These are phyloP conservation scores for Ariolimax columbianus DNA, from an alignment of 2,888 invertebrate genomes.

Conservation along the genomic window DNA sequence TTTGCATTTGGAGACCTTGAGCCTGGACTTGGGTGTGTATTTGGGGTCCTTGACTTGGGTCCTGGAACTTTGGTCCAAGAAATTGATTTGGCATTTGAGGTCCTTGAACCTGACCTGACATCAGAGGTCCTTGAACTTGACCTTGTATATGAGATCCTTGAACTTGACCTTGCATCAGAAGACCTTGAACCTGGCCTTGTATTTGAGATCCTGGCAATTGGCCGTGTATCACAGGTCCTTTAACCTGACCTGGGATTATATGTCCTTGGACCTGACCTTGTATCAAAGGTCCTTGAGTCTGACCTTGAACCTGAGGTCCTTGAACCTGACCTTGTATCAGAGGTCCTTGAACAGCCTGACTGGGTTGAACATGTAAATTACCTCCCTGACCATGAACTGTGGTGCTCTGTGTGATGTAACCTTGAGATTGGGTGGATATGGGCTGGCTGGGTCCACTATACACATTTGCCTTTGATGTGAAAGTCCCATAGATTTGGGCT, in stretches of 20 bases:
- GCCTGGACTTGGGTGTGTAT: not conserved
- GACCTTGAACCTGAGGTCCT: constrained; percentile 15
- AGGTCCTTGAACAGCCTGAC: not conserved
- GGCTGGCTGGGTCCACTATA: constrained; percentile 5
- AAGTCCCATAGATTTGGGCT: constrained; percentile 28
- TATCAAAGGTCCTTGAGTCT: not conserved
- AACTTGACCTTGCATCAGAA: not conserved
- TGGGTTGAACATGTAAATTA: not conserved
- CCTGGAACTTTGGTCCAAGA: not conserved
- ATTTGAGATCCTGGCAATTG: constrained; percentile 31
- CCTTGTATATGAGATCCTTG: not conserved
- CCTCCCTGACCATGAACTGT: not conserved
- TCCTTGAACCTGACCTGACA: constrained; percentile 42
- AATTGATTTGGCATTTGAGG: constrained; percentile 16
- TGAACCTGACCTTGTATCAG: not conserved
- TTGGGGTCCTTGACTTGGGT: not conserved
- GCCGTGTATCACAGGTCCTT: not conserved
- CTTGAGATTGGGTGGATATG: constrained; percentile 4
- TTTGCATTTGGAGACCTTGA: constrained; percentile 1
- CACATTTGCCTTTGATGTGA: constrained; percentile 27
- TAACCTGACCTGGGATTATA: not conserved
- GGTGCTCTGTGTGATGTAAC: not conserved
- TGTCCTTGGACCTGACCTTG: constrained; percentile 3
- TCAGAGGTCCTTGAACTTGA: constrained; percentile 43
- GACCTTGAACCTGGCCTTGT: constrained; percentile 8